Base-by-base conservation (phyloP, 2,888 invertebrate genomes). In the Proisotoma minuta region DNA sequence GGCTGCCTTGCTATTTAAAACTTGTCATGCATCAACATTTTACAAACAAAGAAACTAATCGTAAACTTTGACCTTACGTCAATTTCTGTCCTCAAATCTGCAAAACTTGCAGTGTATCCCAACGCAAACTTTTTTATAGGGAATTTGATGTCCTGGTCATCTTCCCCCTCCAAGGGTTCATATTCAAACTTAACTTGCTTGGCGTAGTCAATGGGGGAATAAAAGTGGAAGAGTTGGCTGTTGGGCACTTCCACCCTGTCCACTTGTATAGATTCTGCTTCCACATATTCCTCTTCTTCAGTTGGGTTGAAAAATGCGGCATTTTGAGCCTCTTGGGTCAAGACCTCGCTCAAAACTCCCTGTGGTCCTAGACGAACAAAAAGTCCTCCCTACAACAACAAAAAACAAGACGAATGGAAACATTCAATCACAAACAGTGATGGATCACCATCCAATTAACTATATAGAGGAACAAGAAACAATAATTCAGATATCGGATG, bases 211-310 rank as follows among this genome's bases (percentile, higher is more conserved):
- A 74, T 22, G 2, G 73, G 73, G 15, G 73, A 72, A 60, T 70
- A 70, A 49, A 70, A 74, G 59, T 74, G 69, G 57, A 74, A 62
- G 43, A 74, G 67, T 65, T 74, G 73, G 66, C 73, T 74, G 47
- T 39, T 26, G 8, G 72, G 68, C 22, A 69, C 50, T 52, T 59
- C 60, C 24, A 61, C 43, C 20, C 22, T 52, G 2, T 48, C 39
- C 18, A 50, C 59, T 2, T 40, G 22, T 1, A 47, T 53, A 15
- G 56, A 57, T 24, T 50, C 59, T 15, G 39, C 54, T 3, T 60
- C 60, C 12, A 61, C 63, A 8, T 56, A 40, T 15, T 61, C 61
- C 4, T 53, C 27, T 15, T 39, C 56, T 18, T 2, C 18, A 4
- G 26, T 28, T 18, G 22, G 47, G 15, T 34, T 27, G 2, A 56